A percentile compares a stretch with the other conserved stretches of the same genome.
Evolutionary conservation across 1,140 invertebrate species (phyloP).

Genomic region (Trichonephila clavata): DNA sequence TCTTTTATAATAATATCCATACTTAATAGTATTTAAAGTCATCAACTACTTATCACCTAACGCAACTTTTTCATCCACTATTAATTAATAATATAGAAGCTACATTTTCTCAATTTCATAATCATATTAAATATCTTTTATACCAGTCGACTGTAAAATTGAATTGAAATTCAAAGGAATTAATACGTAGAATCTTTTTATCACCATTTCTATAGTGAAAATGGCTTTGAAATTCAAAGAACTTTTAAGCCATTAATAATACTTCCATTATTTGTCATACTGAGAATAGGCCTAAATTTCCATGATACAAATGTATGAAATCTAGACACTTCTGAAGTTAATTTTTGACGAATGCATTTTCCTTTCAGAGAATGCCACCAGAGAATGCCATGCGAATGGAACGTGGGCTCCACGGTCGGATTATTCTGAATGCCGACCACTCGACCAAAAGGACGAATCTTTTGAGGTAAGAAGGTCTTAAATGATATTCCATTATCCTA

Average conservation of each 20-base stretch:
- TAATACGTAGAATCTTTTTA: no score
- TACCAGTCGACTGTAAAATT: not conserved
- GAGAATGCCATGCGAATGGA: slow-evolving; percentile 86
- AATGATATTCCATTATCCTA: not conserved
- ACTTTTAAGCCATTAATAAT: no score
- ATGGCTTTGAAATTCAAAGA: no score
- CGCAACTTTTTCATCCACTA: no score
- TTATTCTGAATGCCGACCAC: slow-evolving; percentile 85
- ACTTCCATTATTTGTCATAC: not conserved
- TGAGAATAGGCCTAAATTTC: not conserved
- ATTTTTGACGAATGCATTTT: slow-evolving; percentile 40
- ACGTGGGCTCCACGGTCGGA: slow-evolving; percentile 87
- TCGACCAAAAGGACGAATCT: slow-evolving; percentile 69
- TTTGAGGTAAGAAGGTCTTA: slow-evolving; percentile 54
- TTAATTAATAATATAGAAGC: no score
- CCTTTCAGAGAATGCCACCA: slow-evolving; percentile 88
- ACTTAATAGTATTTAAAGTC: no score
- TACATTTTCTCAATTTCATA: not conserved
- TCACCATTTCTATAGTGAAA: no score
- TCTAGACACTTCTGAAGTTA: not conserved
- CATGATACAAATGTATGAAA: not conserved
- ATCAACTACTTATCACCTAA: no score
- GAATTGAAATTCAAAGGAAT: no score
- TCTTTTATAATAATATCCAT: no score
- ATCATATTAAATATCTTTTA: not conserved